phyloP scores from a whole-genome alignment of 2,888 invertebrate species.

The Ectemnius lituratus region DNA sequence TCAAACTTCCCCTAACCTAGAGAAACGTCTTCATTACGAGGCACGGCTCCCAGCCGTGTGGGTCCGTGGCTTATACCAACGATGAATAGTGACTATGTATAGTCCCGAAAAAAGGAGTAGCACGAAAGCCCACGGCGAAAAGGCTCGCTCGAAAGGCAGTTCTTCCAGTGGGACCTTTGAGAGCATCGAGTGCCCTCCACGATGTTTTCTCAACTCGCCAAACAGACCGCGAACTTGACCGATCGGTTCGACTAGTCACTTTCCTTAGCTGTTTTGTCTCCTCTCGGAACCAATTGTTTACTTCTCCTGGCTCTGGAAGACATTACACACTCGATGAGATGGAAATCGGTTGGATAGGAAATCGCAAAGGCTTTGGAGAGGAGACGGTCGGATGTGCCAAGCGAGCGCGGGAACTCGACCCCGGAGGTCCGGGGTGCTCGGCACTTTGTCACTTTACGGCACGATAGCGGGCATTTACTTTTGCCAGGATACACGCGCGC shows the following conservation, averaged over 20 bases:
- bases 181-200: slow-evolving; percentile 60
- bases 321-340: too few species aligned
- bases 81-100: slow-evolving; percentile 65
- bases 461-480: slow-evolving; percentile 32
- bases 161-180: slow-evolving; percentile 59
- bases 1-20: slow-evolving; percentile 78
- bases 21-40: slow-evolving; percentile 77
- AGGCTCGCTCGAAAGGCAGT: slow-evolving; percentile 57
- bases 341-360: slow-evolving; percentile 2
- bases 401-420: neutral
- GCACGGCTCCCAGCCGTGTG: slow-evolving; percentile 61
- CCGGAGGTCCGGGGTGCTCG: slow-evolving; percentile 37
- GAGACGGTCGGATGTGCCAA: too few species aligned
- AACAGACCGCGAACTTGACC: slow-evolving; percentile 39
- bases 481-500: slow-evolving; percentile 12
- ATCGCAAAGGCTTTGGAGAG: neutral
- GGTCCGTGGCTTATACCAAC: slow-evolving; percentile 60
- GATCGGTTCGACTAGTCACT: too few species aligned
- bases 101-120: slow-evolving; percentile 56
- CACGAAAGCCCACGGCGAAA: slow-evolving; percentile 34
- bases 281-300: too few species aligned
- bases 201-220: slow-evolving; percentile 59
- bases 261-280: too few species aligned
- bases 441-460: slow-evolving; percentile 42
- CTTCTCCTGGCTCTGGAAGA: too few species aligned